Base-by-base conservation (phyloP, 2,888 invertebrate species). In the Acholoe squamosa region DNA sequence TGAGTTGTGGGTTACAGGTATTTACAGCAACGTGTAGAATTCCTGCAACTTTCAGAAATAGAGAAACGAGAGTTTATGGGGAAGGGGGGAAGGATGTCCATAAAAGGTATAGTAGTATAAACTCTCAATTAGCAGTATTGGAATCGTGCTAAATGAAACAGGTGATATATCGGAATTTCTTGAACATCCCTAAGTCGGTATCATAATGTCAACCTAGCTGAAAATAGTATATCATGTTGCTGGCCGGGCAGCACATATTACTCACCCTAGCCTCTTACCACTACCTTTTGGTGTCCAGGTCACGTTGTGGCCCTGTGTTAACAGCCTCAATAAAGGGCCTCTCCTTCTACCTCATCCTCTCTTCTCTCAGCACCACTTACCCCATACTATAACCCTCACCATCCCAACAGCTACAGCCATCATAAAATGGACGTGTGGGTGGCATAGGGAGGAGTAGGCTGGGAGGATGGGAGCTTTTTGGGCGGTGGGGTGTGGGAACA, bases 301-400 rank as follows among this genome's bases (percentile, higher is more conserved):
- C 71, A 71, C 71, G 28, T 71, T 0, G 71, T 1, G 25, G 31
- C 61, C 71, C 31, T 61, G 31, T 71, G 71, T 71, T 71, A 71
- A 71, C 71, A 71, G 71, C n/a, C 71, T 31, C 31, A 71, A 71
- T 71, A 71, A 71, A 71, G 28, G 71, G 25, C 25, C 71, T 71
- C 71, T 61, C 14, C 61, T 61, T 19, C n/a, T n/a, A 25, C n/a
- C 25, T 25, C 71, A 71, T 61, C 61, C 61, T 19, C 61, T 61
- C 43, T 14, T 61, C 61, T n/a, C 61, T n/a, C 61, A n/a, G 22
- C 61, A 61, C 61, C 61, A 61, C 61, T 61, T 61, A n/a, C 61
- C 61, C 61, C 22, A 10, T 43, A 61, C 61, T 3, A 61, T 61
- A 7, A 61, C 22, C 61, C 61, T 19, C 61, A n/a, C 3, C 1